A percentile compares a stretch with the other conserved stretches of the same genome.
phyloP scores from a whole-genome alignment of 2,888 invertebrate species.

The Agonum fuliginosum region DNA sequence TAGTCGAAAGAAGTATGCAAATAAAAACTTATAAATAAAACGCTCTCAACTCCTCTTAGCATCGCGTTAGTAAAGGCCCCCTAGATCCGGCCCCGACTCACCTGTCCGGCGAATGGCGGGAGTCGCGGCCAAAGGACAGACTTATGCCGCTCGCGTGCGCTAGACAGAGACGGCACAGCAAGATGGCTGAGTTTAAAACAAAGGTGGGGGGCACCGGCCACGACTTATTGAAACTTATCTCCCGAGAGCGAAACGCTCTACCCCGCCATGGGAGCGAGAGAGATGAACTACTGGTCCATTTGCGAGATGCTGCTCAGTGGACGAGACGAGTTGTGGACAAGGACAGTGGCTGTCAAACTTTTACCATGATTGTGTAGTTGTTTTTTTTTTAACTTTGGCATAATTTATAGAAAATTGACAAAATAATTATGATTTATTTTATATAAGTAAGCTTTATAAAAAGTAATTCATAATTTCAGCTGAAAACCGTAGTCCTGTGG shows the following conservation, averaged over 20 bases:
- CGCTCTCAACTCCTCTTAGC: too few species aligned
- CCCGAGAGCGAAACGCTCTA: not conserved
- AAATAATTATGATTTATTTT: too few species aligned
- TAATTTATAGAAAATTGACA: not conserved
- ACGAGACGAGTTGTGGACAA: not conserved
- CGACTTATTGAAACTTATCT: conserved; percentile 58
- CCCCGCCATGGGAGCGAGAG: not conserved
- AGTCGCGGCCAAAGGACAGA: conserved; percentile 41
- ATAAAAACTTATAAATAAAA: too few species aligned
- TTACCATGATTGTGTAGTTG: not conserved
- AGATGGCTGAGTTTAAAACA: conserved; percentile 58
- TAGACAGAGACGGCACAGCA: conserved; percentile 35
- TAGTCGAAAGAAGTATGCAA: too few species aligned
- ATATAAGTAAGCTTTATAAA: too few species aligned
- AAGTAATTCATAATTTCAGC: too few species aligned
- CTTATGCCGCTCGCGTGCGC: not conserved
- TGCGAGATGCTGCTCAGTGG: conserved; percentile 47
- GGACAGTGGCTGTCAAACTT: not conserved
- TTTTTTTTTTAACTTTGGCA: not conserved
- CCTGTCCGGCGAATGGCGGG: conserved; percentile 57
- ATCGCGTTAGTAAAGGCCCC: not conserved
- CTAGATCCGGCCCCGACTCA: conserved; percentile 25
- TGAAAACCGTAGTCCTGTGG: too few species aligned
- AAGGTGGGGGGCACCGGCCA: conserved; percentile 47
- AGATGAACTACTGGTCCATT: conserved; percentile 52